Evolutionary conservation across 2,797 vertebrate genomes (phyloP).

Genomic region (Notoglanidium macrostoma): DNA sequence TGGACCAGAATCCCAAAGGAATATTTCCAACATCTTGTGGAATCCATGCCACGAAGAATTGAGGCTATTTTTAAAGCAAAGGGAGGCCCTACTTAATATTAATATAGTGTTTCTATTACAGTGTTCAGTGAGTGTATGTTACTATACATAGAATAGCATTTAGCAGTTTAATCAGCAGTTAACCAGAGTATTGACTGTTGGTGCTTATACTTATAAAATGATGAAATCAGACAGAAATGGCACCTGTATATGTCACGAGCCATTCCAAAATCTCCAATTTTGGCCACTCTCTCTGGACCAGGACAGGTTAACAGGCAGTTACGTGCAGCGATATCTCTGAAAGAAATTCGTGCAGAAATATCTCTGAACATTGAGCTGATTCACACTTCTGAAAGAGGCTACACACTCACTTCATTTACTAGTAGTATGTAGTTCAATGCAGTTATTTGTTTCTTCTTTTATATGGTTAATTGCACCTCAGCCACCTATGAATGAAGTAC

Average conservation of each 20-base stretch:
- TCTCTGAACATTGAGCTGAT: slow-evolving; percentile 74
- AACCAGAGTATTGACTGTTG: not conserved
- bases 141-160: not conserved
- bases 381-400: not conserved
- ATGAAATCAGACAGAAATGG: slow-evolving; percentile 3
- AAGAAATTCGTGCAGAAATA: slow-evolving; percentile 81
- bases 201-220: not conserved
- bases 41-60: too few species aligned
- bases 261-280: slow-evolving; percentile 95
- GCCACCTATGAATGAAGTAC: slow-evolving; percentile 56
- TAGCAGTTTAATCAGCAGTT: not conserved
- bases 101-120: too few species aligned
- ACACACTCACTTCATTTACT: not conserved
- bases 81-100: too few species aligned
- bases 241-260: slow-evolving; percentile 92
- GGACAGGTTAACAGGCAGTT: slow-evolving; percentile 89
- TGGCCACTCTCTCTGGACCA: slow-evolving; percentile 83
- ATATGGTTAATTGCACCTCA: not conserved
- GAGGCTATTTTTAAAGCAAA: too few species aligned
- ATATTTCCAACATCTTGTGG: too few species aligned
- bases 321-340: slow-evolving; percentile 90
- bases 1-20: too few species aligned
- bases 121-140: not conserved
- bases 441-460: not conserved
- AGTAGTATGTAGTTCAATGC: not conserved